A percentile compares a stretch with the other conserved stretches of the same genome.
These are phyloP conservation scores for Falco naumanni DNA, from an alignment of 2,797 vertebrate genomes.

Conservation along the genomic window DNA sequence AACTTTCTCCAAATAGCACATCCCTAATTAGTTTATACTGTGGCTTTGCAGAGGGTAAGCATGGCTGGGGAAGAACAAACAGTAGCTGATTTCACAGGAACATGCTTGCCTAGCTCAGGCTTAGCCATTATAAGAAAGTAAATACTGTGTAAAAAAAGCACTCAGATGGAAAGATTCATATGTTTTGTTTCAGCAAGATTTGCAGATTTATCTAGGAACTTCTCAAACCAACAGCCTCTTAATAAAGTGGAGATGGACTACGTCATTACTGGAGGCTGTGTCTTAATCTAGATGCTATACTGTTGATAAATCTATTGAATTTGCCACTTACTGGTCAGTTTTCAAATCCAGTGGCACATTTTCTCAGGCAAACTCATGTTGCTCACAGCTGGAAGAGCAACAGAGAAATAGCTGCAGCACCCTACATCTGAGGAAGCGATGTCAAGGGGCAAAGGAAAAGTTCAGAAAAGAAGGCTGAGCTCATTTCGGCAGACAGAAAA, in stretches of 20 bases:
- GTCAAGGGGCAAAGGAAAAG: not conserved
- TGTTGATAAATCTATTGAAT: not conserved
- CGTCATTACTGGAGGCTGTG: not conserved
- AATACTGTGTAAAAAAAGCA: not conserved
- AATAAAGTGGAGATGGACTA: not conserved
- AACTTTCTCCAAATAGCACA: conserved; percentile 67
- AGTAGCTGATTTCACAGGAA: conserved; percentile 51
- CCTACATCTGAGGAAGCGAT: not conserved
- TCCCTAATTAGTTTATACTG: conserved; percentile 66
- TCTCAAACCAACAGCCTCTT: not conserved
- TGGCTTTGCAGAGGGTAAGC: conserved; percentile 43
- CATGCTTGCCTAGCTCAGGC: conserved; percentile 3
- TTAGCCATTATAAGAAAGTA: not conserved
- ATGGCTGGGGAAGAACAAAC: conserved; percentile 58
- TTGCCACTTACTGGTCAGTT: not conserved
- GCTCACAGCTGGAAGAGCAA: not conserved
- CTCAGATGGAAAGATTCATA: not conserved
- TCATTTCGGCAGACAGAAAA: not conserved
- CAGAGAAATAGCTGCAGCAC: not conserved
- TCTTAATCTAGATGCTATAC: not conserved
- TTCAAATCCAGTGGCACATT: not conserved
- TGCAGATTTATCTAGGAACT: not conserved
- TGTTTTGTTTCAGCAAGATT: not conserved
- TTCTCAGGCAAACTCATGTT: not conserved
- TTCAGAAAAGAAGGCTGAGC: not conserved